These are phyloP conservation scores for Ammodramus savannarum DNA, from an alignment of 2,113 vertebrate genomes.

Conservation along the genomic window DNA sequence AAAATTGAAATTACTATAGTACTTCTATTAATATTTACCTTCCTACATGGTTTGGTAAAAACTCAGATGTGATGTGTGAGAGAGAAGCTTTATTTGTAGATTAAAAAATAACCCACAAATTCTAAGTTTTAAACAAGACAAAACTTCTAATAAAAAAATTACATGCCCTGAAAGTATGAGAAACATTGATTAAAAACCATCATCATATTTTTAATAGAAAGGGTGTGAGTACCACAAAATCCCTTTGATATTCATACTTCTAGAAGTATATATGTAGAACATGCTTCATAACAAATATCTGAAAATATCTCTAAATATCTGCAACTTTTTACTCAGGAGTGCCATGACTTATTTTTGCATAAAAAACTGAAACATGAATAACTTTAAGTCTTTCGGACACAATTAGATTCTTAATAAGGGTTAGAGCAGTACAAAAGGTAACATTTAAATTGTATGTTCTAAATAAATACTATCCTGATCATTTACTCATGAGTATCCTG, in stretches of 20 bases:
- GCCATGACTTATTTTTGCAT: neutral
- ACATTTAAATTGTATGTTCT: neutral
- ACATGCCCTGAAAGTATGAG: neutral
- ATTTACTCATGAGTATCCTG: neutral
- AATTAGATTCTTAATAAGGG: neutral
- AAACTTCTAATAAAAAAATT: neutral
- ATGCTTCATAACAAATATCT: neutral
- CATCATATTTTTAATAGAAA: neutral
- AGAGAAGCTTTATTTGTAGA: neutral
- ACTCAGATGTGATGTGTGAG: neutral
- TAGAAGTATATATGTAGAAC: neutral
- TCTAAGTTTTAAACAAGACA: neutral
- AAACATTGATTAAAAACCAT: neutral
- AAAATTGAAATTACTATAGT: neutral
- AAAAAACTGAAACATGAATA: neutral
- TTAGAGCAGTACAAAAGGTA: neutral
- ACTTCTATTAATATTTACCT: neutral
- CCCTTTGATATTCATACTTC: neutral
- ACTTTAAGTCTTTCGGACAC: neutral
- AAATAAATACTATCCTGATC: neutral
- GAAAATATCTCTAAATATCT: neutral
- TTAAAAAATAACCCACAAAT: neutral
- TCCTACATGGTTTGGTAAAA: neutral
- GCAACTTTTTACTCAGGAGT: neutral
- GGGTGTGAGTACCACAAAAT: neutral